Evolutionary conservation across 2,888 invertebrate species (phyloP), one percentile per base, ranked within the genome.

Genomic region (Lissocephala sabroskyi): DNA sequence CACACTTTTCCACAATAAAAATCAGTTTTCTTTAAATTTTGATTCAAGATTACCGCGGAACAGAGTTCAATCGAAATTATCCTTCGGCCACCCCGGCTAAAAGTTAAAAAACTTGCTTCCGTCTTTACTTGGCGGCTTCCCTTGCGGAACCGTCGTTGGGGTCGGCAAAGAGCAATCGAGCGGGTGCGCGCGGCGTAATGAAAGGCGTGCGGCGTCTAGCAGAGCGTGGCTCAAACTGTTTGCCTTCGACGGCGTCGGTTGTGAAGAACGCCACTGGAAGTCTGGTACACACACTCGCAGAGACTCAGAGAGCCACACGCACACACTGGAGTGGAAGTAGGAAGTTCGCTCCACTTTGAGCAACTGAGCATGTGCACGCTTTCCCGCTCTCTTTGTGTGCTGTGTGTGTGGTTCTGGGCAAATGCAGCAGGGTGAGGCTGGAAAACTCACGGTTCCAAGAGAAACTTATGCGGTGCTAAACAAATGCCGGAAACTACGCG

Each of bases 171-270:
- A 48, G 36, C 45, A 45, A 23, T 41, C 11, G 28, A 49, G 49
- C 62, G 62, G 62, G 62, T 62, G 62, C 62, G 58, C 58, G 55
- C 41, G 41, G n/a, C 3, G 17, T 47, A 40, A 39, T 62, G 55
- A 42, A 61, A 62, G 62, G 59, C 66, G 73, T 74, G 61, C 62
- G 70, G 56, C 62, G 57, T 62, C 75, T 65, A 65, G 58, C 59
- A 79, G 62, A 78, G 76, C 65, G 65, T 70, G 65, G 63, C 71
- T 68, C 67, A 61, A 70, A 79, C 79, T 79, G 71, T 55, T 59
- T 49, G 62, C 2, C 29, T n/a, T 3, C 29, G 29, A 6, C n/a
- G 29, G 9, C n/a, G 29, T 10, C 29, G n/a, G n/a, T n/a, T n/a
- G n/a, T n/a, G n/a, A n/a, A n/a, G n/a, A n/a, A n/a, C n/a, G n/a